Conservation (phyloP, 2,113 vertebrate genomes). For the Urocolius indicus region DNA sequence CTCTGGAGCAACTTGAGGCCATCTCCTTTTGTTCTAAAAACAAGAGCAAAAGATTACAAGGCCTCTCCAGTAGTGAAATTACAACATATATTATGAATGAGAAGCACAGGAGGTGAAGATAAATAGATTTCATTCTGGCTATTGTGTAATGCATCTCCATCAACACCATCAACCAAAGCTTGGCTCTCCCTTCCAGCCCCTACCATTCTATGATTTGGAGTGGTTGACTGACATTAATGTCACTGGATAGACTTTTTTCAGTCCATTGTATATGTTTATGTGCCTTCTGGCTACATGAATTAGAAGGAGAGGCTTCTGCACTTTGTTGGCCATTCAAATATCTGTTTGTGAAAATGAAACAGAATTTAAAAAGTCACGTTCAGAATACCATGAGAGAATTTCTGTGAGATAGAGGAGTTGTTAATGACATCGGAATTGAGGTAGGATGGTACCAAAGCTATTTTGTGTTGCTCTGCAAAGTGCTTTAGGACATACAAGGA, state of each 20-base stretch:
- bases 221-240: not conserved
- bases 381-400: not conserved
- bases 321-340: not conserved
- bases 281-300: not conserved
- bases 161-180: not conserved
- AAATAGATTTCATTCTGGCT: not conserved
- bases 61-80: not conserved
- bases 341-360: not conserved
- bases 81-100: not conserved
- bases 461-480: not conserved
- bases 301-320: not conserved
- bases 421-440: not conserved
- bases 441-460: not conserved
- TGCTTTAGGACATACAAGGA: not conserved
- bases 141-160: not conserved
- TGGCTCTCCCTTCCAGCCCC: too few relatives aligned
- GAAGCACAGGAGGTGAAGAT: not conserved
- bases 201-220: too few relatives aligned
- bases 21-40: not conserved
- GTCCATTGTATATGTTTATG: not conserved
- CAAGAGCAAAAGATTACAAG: not conserved
- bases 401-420: not conserved
- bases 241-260: not conserved
- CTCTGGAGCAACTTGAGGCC: too few relatives aligned
- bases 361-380: not conserved